These are phyloP conservation scores for Bos javanicus DNA, from an alignment of 2,113 vertebrate genomes.

Conservation along the genomic window DNA sequence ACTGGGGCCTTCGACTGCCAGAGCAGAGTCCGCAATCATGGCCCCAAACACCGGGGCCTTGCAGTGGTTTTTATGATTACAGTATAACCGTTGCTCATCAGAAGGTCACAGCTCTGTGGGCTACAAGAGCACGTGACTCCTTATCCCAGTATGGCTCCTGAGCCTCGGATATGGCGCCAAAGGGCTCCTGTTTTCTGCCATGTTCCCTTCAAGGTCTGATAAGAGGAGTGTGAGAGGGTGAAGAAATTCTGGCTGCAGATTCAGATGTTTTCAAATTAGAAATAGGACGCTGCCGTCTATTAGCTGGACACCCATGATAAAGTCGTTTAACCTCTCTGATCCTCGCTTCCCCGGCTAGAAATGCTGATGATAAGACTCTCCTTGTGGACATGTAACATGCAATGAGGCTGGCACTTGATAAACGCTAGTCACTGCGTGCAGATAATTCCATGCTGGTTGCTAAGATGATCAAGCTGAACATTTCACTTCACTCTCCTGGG, in stretches of 20 bases:
- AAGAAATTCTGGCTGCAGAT: neutral
- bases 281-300: neutral
- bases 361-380: neutral
- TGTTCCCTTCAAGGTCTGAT: neutral
- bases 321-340: neutral
- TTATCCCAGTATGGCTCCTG: neutral
- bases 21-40: neutral
- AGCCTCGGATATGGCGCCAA: neutral
- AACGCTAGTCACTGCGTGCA: neutral
- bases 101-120: neutral
- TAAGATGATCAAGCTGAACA: neutral
- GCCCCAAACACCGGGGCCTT: neutral
- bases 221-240: neutral
- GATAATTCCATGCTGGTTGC: neutral
- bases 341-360: neutral
- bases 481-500: neutral
- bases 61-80: neutral
- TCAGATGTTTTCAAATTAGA: neutral
- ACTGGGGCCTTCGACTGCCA: neutral
- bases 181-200: neutral
- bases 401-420: neutral
- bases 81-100: neutral
- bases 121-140: neutral
- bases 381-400: accelerated
- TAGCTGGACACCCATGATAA: neutral